Conservation (phyloP, 2,797 vertebrate genomes). For the Balearica regulorum region DNA sequence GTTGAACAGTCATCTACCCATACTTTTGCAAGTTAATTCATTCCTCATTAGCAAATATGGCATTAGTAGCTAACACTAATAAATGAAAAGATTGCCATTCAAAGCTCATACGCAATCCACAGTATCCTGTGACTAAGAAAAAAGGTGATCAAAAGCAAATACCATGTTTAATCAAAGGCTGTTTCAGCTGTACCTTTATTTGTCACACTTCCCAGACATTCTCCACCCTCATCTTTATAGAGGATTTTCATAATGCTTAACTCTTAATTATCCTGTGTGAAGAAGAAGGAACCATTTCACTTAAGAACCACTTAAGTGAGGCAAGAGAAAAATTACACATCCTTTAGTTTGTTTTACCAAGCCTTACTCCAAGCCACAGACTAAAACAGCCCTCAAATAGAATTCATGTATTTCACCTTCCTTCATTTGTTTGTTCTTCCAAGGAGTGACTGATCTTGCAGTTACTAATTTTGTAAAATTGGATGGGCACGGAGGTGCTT, state of each 20-base stretch:
- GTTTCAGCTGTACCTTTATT: not conserved
- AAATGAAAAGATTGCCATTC: not conserved
- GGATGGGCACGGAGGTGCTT: not conserved
- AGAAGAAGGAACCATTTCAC: not conserved
- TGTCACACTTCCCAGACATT: not conserved
- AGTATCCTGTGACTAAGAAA: conserved; percentile 1
- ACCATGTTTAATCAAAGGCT: not conserved
- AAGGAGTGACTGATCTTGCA: not conserved
- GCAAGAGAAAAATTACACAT: not conserved
- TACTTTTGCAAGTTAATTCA: not conserved
- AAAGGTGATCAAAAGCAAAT: conserved; percentile 17
- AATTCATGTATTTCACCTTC: not conserved
- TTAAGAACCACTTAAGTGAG: not conserved
- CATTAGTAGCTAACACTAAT: not conserved
- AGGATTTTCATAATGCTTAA: not conserved
- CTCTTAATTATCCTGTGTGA: not conserved
- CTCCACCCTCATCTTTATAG: not conserved
- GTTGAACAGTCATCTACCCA: not conserved
- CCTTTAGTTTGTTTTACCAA: not conserved
- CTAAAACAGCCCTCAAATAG: not conserved
- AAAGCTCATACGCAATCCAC: not conserved
- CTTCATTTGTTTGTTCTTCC: not conserved
- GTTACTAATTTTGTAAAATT: not conserved
- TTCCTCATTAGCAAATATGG: not conserved
- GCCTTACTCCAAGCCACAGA: not conserved